Conservation (phyloP, 1,140 invertebrate genomes). For the Listronotus bonariensis region DNA sequence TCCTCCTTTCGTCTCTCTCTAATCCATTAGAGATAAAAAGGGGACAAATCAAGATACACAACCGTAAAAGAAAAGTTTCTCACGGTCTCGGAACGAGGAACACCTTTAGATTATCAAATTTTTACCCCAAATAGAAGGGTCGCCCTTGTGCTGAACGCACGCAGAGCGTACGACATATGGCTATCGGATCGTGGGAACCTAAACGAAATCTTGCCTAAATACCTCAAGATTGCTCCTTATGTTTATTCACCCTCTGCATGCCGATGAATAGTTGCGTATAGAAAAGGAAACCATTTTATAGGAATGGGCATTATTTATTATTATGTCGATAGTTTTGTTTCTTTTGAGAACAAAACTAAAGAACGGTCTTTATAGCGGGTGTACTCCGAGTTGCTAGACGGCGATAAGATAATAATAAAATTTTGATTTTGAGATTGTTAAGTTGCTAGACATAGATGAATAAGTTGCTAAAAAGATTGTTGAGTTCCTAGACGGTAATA, state of each 20-base stretch:
- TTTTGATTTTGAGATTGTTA: too few species aligned
- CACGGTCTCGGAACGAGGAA: slow-evolving; percentile 25
- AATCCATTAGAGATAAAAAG: slow-evolving; percentile 11
- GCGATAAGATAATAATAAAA: too few species aligned
- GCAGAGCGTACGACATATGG: slow-evolving; percentile 35
- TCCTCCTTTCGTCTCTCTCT: neutral
- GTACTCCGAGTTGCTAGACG: too few species aligned
- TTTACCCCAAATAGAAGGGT: slow-evolving; percentile 31
- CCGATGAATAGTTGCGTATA: slow-evolving; percentile 23
- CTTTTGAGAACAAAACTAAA: too few species aligned
- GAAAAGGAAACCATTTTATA: slow-evolving; percentile 18
- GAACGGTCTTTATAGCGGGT: too few species aligned
- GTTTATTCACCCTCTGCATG: slow-evolving; percentile 29
- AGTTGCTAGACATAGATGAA: too few species aligned
- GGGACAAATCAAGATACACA: slow-evolving; percentile 10
- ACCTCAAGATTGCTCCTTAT: slow-evolving; percentile 25
- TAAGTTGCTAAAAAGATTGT: too few species aligned
- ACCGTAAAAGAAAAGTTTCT: slow-evolving; percentile 11
- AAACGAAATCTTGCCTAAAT: slow-evolving; percentile 28
- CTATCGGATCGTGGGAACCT: slow-evolving; percentile 31
- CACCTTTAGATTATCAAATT: slow-evolving; percentile 34
- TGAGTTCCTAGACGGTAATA: too few species aligned
- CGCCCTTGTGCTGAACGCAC: slow-evolving; percentile 31
- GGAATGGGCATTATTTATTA: slow-evolving; percentile 10
- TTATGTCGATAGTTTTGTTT: too few species aligned